Evolutionary conservation across 2,888 invertebrate species (phyloP), one percentile per base, ranked within the genome.

Genomic region (Ganaspis brasiliensis): DNA sequence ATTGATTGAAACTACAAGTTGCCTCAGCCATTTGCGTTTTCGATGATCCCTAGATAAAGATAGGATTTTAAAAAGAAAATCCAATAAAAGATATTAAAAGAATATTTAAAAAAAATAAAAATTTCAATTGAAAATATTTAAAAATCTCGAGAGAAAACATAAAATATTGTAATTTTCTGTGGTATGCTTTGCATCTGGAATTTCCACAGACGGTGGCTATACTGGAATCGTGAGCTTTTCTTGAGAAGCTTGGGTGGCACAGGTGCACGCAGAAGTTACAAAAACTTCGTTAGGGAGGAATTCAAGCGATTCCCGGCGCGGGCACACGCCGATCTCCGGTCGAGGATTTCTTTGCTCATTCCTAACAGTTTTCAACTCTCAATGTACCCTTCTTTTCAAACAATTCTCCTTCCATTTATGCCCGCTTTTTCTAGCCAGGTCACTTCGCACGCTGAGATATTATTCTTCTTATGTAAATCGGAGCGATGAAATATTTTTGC

Each of bases 221-320:
- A 37, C 73, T 55, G 79, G 79, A 79, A 82, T 82, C 79, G 77
- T 72, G 71, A 77, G 81, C 81, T 83, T 78, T 83, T 85, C 83
- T 82, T 84, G 79, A 80, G 78, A 74, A 72, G 77, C 75, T 76
- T 73, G 81, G 78, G 82, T 78, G 79, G 81, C 40, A 83, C 88
- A 87, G 88, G 87, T 83, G 84, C 86, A 81, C 81, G 82, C 82
- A 74, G 77, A 82, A 86, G 82, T 87, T 83, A 79, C 83, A 88
- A 88, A 88, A 88, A 88, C 88, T 88, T 88, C 85, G 86, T 88
- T 88, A 87, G 84, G 80, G 76, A 84, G 82, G 86, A 85, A 86
- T 83, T 87, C 87, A 81, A 87, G 87, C 84, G 87, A 88, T 87
- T 85, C 84, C 79, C 83, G 87, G 82, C 79, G 79, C 79, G 83